Evolutionary conservation across 2,797 vertebrate species (phyloP).

Genomic region (Geotrypetes seraphini): DNA sequence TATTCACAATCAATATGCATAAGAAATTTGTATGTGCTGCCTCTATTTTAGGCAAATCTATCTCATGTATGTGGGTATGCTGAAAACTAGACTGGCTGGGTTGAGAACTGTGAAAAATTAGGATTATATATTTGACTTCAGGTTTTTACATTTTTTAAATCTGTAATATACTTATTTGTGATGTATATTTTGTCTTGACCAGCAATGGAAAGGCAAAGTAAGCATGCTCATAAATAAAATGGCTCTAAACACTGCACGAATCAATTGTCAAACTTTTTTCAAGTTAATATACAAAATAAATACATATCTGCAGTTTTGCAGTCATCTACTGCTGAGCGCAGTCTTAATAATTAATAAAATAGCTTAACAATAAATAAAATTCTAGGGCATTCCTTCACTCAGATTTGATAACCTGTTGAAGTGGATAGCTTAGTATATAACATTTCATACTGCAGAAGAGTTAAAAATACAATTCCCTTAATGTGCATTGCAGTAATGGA

Average conservation of each 20-base stretch:
- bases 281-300: conserved; percentile 75
- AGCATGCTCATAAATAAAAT: conserved; percentile 54
- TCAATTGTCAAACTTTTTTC: no score
- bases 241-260: conserved; percentile 55
- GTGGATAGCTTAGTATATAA: conserved; percentile 53
- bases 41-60: no score
- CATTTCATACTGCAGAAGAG: conserved; percentile 56
- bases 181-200: no score
- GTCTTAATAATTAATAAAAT: conserved; percentile 63
- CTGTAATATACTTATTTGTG: no score
- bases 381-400: conserved; percentile 63
- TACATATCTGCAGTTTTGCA: conserved; percentile 45
- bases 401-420: conserved; percentile 49
- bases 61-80: no score
- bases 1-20: no score
- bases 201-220: no score
- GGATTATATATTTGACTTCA: no score
- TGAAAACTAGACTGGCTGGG: no score
- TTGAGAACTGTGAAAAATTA: no score
- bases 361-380: conserved; percentile 85
- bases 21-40: no score
- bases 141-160: no score
- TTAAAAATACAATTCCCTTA: conserved; percentile 16
- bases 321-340: conserved; percentile 43
- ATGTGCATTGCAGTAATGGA: conserved; percentile 28